Evolutionary conservation across 2,797 vertebrate genomes (phyloP).

Genomic region (Cyprinodon diabolis): DNA sequence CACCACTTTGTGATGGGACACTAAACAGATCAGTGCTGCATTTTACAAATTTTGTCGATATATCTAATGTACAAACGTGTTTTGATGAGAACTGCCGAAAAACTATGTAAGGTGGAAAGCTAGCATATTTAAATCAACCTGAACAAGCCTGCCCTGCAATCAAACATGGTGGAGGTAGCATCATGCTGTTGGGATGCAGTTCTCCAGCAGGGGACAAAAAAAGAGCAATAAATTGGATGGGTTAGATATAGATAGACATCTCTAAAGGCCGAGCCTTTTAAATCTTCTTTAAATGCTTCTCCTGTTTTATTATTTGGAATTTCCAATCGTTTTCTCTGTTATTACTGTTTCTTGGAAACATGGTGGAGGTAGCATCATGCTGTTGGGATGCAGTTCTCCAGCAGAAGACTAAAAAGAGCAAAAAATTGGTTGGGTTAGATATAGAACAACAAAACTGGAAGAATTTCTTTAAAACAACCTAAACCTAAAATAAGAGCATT

Average conservation of each 20-base stretch:
- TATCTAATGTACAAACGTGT: neutral
- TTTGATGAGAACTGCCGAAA: neutral
- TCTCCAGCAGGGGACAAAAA: no score
- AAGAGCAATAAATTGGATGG: no score
- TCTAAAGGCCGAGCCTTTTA: neutral
- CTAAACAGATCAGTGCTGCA: neutral
- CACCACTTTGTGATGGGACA: constrained; percentile 76
- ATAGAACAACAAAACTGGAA: neutral
- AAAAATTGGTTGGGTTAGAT: neutral
- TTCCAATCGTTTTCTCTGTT: neutral
- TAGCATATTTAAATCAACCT: neutral
- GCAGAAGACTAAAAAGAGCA: neutral
- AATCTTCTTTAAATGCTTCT: no score
- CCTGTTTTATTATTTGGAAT: neutral
- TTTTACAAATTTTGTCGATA: neutral
- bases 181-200: no score
- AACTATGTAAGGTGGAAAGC: neutral
- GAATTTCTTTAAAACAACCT: neutral
- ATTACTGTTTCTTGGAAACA: no score
- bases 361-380: neutral
- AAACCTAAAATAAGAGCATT: no score
- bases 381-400: no score
- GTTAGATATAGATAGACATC: neutral
- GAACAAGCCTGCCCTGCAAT: neutral
- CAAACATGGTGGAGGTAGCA: neutral